Conservation (phyloP, 2,888 invertebrate genomes). For the Bhutanitis thaidina region DNA sequence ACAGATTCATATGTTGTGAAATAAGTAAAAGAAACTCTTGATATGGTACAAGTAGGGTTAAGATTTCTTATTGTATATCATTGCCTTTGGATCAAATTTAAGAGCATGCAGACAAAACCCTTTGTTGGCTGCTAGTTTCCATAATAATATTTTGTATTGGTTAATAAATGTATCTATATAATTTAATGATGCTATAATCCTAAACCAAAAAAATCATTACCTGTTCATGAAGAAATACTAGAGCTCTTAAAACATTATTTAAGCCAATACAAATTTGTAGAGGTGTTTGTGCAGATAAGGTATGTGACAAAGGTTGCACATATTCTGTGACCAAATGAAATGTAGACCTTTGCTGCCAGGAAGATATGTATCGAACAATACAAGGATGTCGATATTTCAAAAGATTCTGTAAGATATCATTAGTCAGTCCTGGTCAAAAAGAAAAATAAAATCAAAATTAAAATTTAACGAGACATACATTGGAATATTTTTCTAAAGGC, state of each 20-base stretch:
- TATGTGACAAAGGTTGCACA: slow-evolving; percentile 86
- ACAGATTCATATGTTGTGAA: too few relatives aligned
- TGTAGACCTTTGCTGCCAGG: slow-evolving; percentile 88
- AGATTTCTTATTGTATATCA: too few relatives aligned
- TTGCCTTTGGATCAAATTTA: too few relatives aligned
- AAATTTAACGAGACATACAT: slow-evolving; percentile 72
- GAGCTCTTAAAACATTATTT: slow-evolving; percentile 87
- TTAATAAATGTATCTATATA: too few relatives aligned
- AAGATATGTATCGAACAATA: slow-evolving; percentile 89
- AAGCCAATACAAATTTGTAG: slow-evolving; percentile 92
- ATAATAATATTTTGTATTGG: too few relatives aligned
- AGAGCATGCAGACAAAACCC: too few relatives aligned
- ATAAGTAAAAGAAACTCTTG: too few relatives aligned
- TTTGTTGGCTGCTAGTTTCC: too few relatives aligned
- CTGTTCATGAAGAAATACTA: slow-evolving; percentile 91
- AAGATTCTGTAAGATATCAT: slow-evolving; percentile 83
- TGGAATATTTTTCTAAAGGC: slow-evolving; percentile 87
- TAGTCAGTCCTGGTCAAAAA: background rate
- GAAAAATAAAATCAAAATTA: background rate
- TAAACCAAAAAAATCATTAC: slow-evolving; percentile 60
- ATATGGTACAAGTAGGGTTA: too few relatives aligned
- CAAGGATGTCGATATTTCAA: slow-evolving; percentile 93
- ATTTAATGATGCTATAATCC: too few relatives aligned
- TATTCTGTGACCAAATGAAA: slow-evolving; percentile 90
- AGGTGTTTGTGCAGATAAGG: slow-evolving; percentile 83